Conservation (phyloP, 2,888 invertebrate species). For the Mythimna vitellina region DNA sequence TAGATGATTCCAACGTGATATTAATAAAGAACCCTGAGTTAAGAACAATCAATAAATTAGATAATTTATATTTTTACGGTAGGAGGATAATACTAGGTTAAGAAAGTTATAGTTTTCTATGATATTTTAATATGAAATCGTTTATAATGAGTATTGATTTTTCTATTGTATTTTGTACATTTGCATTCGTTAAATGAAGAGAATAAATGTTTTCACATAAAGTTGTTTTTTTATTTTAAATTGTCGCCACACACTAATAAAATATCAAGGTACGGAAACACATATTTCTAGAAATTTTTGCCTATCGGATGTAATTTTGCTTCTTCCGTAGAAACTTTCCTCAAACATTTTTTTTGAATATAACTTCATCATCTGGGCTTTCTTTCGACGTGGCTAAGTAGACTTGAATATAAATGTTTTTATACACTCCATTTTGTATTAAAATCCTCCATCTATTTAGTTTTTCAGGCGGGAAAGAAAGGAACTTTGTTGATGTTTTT, state of each 20-base stretch:
- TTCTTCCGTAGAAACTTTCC: no score
- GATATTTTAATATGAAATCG: slow-evolving; percentile 30
- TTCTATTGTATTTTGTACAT: slow-evolving; percentile 26
- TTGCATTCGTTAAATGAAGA: slow-evolving; percentile 27
- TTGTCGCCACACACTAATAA: no score
- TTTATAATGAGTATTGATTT: slow-evolving; percentile 23
- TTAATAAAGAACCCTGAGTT: slow-evolving; percentile 18
- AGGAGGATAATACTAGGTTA: slow-evolving; percentile 19
- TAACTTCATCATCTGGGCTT: not conserved
- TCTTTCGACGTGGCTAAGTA: not conserved
- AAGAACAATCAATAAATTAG: slow-evolving; percentile 13
- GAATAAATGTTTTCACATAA: slow-evolving; percentile 30
- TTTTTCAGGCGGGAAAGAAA: slow-evolving; percentile 31
- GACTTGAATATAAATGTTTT: no score
- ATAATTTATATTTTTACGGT: slow-evolving; percentile 29
- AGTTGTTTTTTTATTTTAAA: not conserved
- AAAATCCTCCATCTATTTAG: slow-evolving; percentile 20
- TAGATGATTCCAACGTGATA: slow-evolving; percentile 32
- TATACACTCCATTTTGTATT: not conserved
- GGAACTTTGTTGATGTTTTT: slow-evolving; percentile 38
- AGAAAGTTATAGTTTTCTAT: slow-evolving; percentile 21
- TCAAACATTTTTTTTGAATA: no score
- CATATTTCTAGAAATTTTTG: no score
- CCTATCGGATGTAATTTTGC: no score
- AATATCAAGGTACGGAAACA: not conserved